Percentiles rank a stretch among this genome's conserved stretches.
Conservation (phyloP, 2,888 invertebrate species). For the Orthosia cruda region DNA sequence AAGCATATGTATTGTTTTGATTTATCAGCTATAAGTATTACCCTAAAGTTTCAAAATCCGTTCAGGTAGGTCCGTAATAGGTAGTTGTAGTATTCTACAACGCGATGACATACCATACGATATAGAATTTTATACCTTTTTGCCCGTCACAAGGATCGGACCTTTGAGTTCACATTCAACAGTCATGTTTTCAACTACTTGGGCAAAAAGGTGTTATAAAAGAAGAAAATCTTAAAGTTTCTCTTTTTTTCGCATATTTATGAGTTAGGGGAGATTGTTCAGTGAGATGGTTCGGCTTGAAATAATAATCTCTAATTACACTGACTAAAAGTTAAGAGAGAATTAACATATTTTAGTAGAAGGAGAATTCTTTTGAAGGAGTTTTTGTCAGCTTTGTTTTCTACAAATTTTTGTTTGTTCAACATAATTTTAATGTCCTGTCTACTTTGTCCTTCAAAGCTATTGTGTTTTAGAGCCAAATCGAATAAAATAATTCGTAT, state of each 20-base stretch:
- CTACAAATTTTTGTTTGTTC: constrained; percentile 4
- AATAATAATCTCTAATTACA: constrained; percentile 65
- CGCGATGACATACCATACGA: no score
- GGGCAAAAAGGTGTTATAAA: not conserved
- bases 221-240: constrained; percentile 24
- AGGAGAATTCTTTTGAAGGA: constrained; percentile 21
- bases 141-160: not conserved
- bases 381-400: constrained; percentile 35
- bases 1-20: no score
- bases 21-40: no score
- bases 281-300: constrained; percentile 45
- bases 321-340: constrained; percentile 56
- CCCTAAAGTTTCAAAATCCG: no score
- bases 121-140: no score
- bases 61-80: no score
- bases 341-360: constrained; percentile 60
- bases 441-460: not conserved
- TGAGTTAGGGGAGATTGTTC: constrained; percentile 50
- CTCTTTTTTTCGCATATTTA: constrained; percentile 59
- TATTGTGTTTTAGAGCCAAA: not conserved
- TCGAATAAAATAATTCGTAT: no score
- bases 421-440: not conserved
- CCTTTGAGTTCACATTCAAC: not conserved
- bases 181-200: not conserved
- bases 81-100: no score